These are phyloP conservation scores for Hippocampus barbouri DNA, from an alignment of 2,113 vertebrate genomes.

Conservation along the genomic window DNA sequence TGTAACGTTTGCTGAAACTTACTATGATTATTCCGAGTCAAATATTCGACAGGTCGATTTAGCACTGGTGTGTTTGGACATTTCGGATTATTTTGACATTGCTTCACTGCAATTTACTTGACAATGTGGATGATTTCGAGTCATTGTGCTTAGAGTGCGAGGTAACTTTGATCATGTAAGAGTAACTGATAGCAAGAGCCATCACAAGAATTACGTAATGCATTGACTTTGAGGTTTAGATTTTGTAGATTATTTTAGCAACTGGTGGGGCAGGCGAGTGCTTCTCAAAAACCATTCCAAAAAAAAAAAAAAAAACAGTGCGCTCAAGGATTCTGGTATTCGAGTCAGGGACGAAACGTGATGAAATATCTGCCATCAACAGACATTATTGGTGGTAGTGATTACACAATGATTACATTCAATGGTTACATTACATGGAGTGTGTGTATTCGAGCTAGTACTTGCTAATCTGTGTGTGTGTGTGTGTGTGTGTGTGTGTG, in stretches of 20 bases:
- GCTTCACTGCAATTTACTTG: too few relatives aligned
- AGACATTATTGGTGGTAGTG: background rate
- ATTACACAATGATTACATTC: background rate
- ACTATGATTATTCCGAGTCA: too few relatives aligned
- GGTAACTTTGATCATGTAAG: too few relatives aligned
- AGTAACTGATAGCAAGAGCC: background rate
- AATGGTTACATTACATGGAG: too few relatives aligned
- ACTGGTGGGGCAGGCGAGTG: background rate
- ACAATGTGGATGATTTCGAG: too few relatives aligned
- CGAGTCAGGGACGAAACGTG: background rate
- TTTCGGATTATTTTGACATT: too few relatives aligned
- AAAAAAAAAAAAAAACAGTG: background rate
- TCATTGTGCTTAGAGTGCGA: too few relatives aligned
- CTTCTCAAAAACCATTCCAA: too few relatives aligned
- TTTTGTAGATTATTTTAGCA: background rate
- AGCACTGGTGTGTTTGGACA: too few relatives aligned
- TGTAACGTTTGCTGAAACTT: too few relatives aligned
- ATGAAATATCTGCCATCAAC: background rate
- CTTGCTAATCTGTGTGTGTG: background rate
- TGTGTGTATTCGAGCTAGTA: background rate
- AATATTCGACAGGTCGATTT: too few relatives aligned
- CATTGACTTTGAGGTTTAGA: background rate
- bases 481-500: slow-evolving; percentile 10
- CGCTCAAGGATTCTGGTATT: background rate
- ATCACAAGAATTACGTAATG: background rate